Evolutionary conservation across 2,888 invertebrate species (phyloP), one percentile per base, ranked within the genome.

Genomic region (Endotricha flammealis): DNA sequence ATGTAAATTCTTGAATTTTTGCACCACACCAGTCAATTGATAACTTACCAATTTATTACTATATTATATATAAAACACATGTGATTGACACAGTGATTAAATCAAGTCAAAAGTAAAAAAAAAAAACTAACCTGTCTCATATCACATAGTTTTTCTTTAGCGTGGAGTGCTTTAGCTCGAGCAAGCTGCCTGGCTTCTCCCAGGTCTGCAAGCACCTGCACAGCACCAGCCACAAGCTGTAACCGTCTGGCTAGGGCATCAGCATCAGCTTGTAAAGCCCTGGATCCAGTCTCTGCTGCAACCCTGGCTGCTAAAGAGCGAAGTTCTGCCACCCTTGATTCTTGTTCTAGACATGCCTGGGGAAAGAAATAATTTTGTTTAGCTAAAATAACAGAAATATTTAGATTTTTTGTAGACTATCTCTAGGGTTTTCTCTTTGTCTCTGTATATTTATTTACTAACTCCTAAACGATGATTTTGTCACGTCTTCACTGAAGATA

Each of bases 311-410:
- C 94, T 39, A 95, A 88, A 9, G 91, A 90, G 2, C 91, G 91
- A 12, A 95, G 86, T 61, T 94, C 93, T 12, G 91, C 90, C 41
- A 92, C 91, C 50, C 95, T 91, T 14, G 90, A 89, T 45, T 91
- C 91, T 67, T 94, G 88, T 65, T 94, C 92, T 63, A 93, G 90
- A 65, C 93, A 94, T 72, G 92, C 91, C 94, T 95, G 75, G 11
- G 35, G 2, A 2, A n/a, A 12, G 24, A 29, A 4, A 17, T 27
- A 27, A 6, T n/a, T n/a, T n/a, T n/a, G n/a, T n/a, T n/a, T n/a
- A n/a, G n/a, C n/a, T n/a, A n/a, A n/a, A n/a, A n/a, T n/a, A n/a
- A n/a, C n/a, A n/a, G n/a, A n/a, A n/a, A n/a, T n/a, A n/a, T n/a
- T n/a, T n/a, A n/a, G n/a, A n/a, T n/a, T n/a, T n/a, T n/a, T n/a